phyloP scores from a whole-genome alignment of 2,888 invertebrate genomes.

The Carabus problematicus region DNA sequence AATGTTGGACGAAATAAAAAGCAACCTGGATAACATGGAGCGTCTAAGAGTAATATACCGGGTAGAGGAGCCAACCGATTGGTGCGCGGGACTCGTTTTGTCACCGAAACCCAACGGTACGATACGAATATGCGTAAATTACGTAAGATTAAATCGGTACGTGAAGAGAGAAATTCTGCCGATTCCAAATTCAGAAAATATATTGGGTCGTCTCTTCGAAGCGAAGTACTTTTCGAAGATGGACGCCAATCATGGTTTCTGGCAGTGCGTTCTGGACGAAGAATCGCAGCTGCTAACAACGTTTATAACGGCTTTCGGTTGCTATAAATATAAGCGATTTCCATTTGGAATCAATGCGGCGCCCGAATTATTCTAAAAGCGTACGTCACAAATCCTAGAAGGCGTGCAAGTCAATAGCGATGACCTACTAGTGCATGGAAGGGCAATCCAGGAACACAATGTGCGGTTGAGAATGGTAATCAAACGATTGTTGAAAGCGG shows the following conservation, averaged over 20 bases:
- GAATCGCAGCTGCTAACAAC: conserved; percentile 42
- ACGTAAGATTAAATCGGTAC: too few species aligned
- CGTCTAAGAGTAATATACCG: too few species aligned
- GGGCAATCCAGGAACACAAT: conserved; percentile 3
- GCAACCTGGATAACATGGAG: too few species aligned
- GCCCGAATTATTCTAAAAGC: too few species aligned
- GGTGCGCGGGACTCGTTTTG: too few species aligned
- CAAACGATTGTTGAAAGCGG: not conserved
- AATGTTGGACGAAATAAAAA: too few species aligned
- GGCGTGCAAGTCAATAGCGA: conserved; percentile 8
- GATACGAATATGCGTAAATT: too few species aligned
- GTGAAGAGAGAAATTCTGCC: not conserved
- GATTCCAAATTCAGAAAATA: too few species aligned
- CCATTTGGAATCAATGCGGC: conserved; percentile 40
- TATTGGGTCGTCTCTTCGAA: not conserved
- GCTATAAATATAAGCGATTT: conserved; percentile 37
- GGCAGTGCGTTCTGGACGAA: not conserved
- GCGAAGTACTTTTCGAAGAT: conserved; percentile 1
- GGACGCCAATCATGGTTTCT: too few species aligned
- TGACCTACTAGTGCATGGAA: not conserved
- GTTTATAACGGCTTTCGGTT: conserved; percentile 46
- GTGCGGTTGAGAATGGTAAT: not conserved
- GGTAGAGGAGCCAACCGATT: too few species aligned
- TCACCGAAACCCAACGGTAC: too few species aligned
- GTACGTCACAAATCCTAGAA: conserved; percentile 5